phyloP scores from a whole-genome alignment of 2,888 invertebrate genomes.

The Drosophila siamana region DNA sequence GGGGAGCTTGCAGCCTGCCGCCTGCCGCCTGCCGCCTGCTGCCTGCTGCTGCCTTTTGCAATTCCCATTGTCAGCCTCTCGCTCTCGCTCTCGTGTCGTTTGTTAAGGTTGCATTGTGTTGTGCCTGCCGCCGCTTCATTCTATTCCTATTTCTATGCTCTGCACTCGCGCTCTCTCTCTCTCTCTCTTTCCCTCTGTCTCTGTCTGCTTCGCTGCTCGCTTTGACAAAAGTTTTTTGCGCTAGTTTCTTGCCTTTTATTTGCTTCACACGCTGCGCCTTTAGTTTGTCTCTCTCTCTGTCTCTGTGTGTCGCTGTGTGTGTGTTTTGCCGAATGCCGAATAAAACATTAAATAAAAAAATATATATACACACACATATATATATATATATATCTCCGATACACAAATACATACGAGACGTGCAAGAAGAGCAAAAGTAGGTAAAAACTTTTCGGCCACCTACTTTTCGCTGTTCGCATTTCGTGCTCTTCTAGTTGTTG shows the following conservation, averaged over 20 bases:
- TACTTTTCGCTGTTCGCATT: constrained; percentile 54
- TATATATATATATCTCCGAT: constrained; percentile 1
- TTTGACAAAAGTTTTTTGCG: constrained; percentile 64
- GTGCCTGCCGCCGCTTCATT: constrained; percentile 11
- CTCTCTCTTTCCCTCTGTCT: not conserved
- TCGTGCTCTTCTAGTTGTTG: constrained; percentile 31
- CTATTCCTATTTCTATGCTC: constrained; percentile 26
- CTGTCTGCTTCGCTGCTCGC: constrained; percentile 33
- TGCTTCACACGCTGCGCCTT: constrained; percentile 65
- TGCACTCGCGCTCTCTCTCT: not conserved
- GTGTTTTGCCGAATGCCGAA: constrained; percentile 30
- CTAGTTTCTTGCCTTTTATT: constrained; percentile 70
- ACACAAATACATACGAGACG: not conserved
- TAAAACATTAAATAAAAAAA: constrained; percentile 39
- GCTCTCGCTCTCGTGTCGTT: constrained; percentile 26
- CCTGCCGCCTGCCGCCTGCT: too few species aligned
- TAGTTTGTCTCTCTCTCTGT: constrained; percentile 24
- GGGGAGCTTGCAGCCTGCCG: constrained; percentile 14
- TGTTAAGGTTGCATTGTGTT: constrained; percentile 61
- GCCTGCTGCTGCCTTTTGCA: constrained; percentile 23
- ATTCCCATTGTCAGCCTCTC: constrained; percentile 20
- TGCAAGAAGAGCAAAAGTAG: constrained; percentile 57
- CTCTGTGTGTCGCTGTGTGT: too few species aligned
- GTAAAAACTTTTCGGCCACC: constrained; percentile 74
- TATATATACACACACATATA: constrained; percentile 17